A percentile compares a stretch with the other conserved stretches of the same genome.
These are phyloP conservation scores for Drosophila helvetica DNA, from an alignment of 2,888 invertebrate species.

Conservation along the genomic window DNA sequence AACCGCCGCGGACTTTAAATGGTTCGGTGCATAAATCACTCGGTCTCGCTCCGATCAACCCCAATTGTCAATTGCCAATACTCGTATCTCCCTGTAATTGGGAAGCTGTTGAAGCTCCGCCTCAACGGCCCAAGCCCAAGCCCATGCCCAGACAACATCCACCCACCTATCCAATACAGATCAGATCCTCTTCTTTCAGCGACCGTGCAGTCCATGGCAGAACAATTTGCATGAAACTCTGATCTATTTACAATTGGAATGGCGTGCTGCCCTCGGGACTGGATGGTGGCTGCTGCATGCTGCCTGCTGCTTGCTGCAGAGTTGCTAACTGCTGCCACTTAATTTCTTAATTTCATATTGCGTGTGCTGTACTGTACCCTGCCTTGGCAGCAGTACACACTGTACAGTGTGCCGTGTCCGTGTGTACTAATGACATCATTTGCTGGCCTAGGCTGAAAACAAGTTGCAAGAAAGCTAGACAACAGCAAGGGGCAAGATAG, in stretches of 20 bases:
- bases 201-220: constrained; percentile 20
- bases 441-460: constrained; percentile 51
- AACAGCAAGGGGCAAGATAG: constrained; percentile 8
- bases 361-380: constrained; percentile 59
- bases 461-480: constrained; percentile 55
- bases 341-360: constrained; percentile 71
- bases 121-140: neutral
- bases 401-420: constrained; percentile 16
- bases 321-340: constrained; percentile 69
- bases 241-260: constrained; percentile 73
- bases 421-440: constrained; percentile 70
- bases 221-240: constrained; percentile 48
- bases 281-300: constrained; percentile 16
- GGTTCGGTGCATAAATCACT: constrained; percentile 76
- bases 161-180: constrained; percentile 10
- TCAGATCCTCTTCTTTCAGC: constrained; percentile 3
- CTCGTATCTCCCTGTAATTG: constrained; percentile 60
- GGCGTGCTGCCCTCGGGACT: constrained; percentile 63
- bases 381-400: neutral
- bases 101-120: constrained; percentile 46
- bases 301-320: constrained; percentile 61
- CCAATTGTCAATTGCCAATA: constrained; percentile 65
- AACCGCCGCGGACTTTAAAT: constrained; percentile 80
- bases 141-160: constrained; percentile 32
- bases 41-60: constrained; percentile 51